Conservation (phyloP, 2,797 vertebrate genomes). For the Petrocephalus schoutedeni region DNA sequence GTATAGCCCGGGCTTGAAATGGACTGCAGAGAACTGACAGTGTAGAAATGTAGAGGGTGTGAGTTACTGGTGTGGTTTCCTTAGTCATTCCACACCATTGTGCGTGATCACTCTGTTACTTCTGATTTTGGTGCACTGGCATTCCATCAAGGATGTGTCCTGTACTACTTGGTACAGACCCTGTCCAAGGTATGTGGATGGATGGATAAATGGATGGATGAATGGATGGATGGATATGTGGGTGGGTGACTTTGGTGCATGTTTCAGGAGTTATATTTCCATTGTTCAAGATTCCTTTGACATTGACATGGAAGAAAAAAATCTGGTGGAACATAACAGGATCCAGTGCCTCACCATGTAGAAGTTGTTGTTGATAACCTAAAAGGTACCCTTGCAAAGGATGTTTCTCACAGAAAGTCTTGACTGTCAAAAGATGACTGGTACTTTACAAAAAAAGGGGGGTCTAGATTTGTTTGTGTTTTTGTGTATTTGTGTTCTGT, state of each 20-base stretch:
- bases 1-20: conserved; percentile 4
- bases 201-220: neutral
- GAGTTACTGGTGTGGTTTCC: neutral
- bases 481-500: neutral
- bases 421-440: neutral
- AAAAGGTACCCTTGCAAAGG: neutral
- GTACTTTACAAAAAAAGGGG: neutral
- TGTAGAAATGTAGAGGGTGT: neutral
- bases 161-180: neutral
- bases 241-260: neutral
- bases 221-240: neutral
- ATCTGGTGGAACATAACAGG: neutral
- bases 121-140: neutral
- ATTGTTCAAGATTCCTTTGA: neutral
- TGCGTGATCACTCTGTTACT: neutral
- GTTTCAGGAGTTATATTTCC: neutral
- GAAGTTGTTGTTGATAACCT: neutral
- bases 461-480: neutral
- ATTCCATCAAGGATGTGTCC: neutral
- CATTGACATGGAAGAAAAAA: neutral
- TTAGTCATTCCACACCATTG: neutral
- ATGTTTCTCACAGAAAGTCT: neutral
- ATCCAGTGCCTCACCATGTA: neutral
- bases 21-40: neutral
- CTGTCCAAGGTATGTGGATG: neutral